Evolutionary conservation across 1,140 invertebrate species (phyloP).

Genomic region (Plutomurus gul): DNA sequence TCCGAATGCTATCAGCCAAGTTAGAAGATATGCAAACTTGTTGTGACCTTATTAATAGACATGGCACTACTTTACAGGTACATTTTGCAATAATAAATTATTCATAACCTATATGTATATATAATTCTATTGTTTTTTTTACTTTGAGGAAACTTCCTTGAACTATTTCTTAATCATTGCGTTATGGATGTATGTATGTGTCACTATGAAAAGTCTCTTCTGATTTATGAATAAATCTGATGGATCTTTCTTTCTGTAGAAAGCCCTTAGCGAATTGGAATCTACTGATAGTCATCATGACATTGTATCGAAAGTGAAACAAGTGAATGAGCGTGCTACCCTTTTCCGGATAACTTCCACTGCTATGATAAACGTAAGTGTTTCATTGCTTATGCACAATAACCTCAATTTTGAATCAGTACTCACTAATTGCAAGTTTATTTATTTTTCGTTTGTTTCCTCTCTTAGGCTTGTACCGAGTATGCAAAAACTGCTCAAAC

Average conservation of each 20-base stretch:
- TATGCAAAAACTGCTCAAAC: constrained; percentile 84
- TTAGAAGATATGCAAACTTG: constrained; percentile 89
- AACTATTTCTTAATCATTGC: neutral
- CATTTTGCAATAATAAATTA: too few relatives aligned
- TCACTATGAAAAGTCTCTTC: too few relatives aligned
- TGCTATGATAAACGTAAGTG: constrained; percentile 88
- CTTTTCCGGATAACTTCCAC: constrained; percentile 91
- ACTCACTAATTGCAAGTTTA: neutral
- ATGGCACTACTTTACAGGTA: constrained; percentile 77
- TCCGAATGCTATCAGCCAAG: constrained; percentile 67
- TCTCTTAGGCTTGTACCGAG: constrained; percentile 79
- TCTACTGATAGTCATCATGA: constrained; percentile 64
- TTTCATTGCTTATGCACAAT: neutral
- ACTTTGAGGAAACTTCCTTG: neutral
- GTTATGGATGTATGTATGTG: neutral
- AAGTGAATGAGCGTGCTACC: constrained; percentile 86
- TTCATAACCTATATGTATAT: too few relatives aligned
- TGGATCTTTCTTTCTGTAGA: constrained; percentile 42
- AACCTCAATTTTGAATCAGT: neutral
- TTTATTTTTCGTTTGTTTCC: constrained; percentile 37
- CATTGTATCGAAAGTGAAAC: constrained; percentile 66
- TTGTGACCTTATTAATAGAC: constrained; percentile 85
- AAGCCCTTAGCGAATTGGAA: constrained; percentile 79
- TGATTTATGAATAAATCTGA: too few relatives aligned
- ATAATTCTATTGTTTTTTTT: neutral